Percentiles rank a stretch among this genome's conserved stretches.
Evolutionary conservation across 2,113 vertebrate genomes (phyloP).

Genomic region (Lamprotornis superbus): DNA sequence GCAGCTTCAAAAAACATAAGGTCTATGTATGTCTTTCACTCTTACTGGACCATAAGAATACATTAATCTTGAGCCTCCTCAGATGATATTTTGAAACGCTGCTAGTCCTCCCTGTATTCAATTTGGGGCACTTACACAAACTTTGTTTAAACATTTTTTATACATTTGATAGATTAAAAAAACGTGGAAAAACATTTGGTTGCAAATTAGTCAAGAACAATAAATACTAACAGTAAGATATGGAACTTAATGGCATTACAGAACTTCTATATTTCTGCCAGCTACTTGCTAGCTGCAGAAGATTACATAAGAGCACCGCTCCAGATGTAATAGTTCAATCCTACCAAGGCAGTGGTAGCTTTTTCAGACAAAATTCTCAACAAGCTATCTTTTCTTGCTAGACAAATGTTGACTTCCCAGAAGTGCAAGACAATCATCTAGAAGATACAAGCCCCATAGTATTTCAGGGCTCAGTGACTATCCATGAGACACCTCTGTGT

Average conservation of each 20-base stretch:
- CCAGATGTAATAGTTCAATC: neutral
- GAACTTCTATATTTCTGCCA: neutral
- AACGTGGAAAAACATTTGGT: neutral
- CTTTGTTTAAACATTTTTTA: slow-evolving; percentile 5
- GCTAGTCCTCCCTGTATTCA: neutral
- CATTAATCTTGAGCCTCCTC: neutral
- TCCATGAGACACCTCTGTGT: neutral
- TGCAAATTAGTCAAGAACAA: slow-evolving; percentile 3
- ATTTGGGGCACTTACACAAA: neutral
- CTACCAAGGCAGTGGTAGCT: neutral
- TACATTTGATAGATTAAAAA: neutral
- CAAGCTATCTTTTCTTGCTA: neutral
- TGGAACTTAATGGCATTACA: neutral
- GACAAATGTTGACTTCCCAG: neutral
- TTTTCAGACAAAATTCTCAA: neutral
- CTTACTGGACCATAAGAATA: neutral
- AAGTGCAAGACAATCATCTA: neutral
- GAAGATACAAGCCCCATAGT: neutral
- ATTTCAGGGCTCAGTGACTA: neutral
- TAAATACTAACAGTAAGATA: neutral
- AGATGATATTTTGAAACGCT: neutral
- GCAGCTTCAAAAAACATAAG: neutral
- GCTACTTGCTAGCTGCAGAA: neutral
- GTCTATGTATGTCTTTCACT: neutral
- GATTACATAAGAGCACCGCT: neutral